phyloP scores from a whole-genome alignment of 2,113 vertebrate genomes.

The Manacus vitellinus region DNA sequence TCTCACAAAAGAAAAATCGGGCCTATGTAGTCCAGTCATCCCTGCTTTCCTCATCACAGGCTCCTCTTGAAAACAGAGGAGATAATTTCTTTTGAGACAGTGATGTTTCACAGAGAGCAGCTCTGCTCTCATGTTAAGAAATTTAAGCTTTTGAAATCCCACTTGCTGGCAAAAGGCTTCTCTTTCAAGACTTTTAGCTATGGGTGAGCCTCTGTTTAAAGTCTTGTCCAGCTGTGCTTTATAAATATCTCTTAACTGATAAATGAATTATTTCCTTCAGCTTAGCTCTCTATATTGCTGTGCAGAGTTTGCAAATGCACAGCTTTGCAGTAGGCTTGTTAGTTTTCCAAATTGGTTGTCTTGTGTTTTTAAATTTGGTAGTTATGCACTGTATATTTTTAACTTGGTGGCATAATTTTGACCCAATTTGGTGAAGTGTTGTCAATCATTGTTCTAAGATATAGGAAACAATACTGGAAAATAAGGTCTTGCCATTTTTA shows the following conservation, averaged over 20 bases:
- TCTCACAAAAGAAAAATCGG: not conserved
- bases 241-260: constrained; percentile 39
- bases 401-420: not conserved
- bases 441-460: not conserved
- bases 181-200: not conserved
- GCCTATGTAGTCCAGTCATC: not conserved
- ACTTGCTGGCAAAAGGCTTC: constrained; percentile 5
- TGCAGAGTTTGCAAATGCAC: not conserved
- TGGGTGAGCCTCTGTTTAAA: constrained; percentile 26
- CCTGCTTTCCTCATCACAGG: not conserved
- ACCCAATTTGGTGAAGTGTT: not conserved
- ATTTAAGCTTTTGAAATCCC: constrained; percentile 10
- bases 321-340: not conserved
- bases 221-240: constrained; percentile 38
- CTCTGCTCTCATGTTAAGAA: not conserved
- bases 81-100: not conserved
- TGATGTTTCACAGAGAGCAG: not conserved
- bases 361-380: not conserved
- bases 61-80: not conserved
- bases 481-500: constrained; percentile 17
- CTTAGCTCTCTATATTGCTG: not conserved
- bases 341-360: not conserved
- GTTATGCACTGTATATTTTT: not conserved
- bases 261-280: constrained; percentile 40
- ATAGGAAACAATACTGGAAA: constrained; percentile 11